Evolutionary conservation across 1,140 invertebrate genomes (phyloP).

Genomic region (Saccostrea echinata): DNA sequence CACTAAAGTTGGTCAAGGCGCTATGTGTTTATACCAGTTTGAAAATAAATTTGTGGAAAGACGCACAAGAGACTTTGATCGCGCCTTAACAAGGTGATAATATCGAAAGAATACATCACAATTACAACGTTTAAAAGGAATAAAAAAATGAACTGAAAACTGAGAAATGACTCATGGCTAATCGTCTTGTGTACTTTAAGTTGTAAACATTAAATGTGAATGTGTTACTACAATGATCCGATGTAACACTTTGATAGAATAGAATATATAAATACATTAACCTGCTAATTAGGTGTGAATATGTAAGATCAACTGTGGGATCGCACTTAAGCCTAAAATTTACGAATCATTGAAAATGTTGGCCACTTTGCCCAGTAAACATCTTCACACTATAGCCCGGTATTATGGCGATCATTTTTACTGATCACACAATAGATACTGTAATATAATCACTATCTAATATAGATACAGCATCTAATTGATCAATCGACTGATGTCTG

Average conservation of each 20-base stretch:
- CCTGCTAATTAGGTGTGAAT: slow-evolving; percentile 12
- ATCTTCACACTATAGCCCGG: neutral
- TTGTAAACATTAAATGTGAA: slow-evolving; percentile 29
- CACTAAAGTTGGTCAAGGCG: too few relatives aligned
- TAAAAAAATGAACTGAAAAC: neutral
- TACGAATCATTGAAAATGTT: neutral
- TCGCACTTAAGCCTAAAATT: slow-evolving; percentile 23
- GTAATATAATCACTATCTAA: slow-evolving; percentile 11
- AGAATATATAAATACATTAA: slow-evolving; percentile 38
- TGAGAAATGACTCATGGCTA: neutral
- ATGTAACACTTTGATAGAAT: slow-evolving; percentile 35
- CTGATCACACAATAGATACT: neutral
- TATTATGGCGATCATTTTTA: neutral
- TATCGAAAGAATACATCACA: too few relatives aligned
- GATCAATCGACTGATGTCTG: slow-evolving; percentile 6
- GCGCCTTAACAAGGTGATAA: too few relatives aligned
- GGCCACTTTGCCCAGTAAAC: slow-evolving; percentile 1
- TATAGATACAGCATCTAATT: neutral
- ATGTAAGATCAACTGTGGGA: slow-evolving; percentile 8
- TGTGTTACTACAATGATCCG: slow-evolving; percentile 1
- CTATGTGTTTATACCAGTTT: too few relatives aligned
- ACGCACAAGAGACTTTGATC: too few relatives aligned
- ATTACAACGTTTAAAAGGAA: too few relatives aligned
- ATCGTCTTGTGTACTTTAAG: slow-evolving; percentile 14
- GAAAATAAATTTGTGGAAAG: too few relatives aligned